Evolutionary conservation across 37 sponge, comb jelly and placozoan species (phyloP), one percentile per base, ranked within the genome.

Genomic region (Sycon ciliatum): DNA sequence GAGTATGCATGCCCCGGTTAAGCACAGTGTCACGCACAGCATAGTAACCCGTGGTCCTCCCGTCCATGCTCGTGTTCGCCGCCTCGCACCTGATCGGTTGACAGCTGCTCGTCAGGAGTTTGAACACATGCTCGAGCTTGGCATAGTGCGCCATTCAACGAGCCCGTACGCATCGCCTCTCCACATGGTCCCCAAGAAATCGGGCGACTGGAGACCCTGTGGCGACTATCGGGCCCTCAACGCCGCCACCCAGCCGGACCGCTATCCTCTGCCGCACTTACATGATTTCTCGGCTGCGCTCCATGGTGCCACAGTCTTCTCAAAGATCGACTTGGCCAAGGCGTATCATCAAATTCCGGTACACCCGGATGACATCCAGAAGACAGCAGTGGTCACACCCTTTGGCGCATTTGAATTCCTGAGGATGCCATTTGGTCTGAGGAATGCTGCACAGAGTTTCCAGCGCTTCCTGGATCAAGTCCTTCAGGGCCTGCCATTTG

Each of bases 1-100:
- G n/a, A n/a, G n/a, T n/a, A n/a, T n/a, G n/a, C n/a, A 67, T 27
- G 53, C 39, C 9, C 79, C 86, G 31, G 64, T 85, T 23, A n/a
- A n/a, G n/a, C n/a, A n/a, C n/a, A n/a, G n/a, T n/a, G n/a, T n/a
- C n/a, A n/a, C n/a, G n/a, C n/a, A n/a, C n/a, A n/a, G n/a, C n/a
- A n/a, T n/a, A n/a, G n/a, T n/a, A n/a, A n/a, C n/a, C n/a, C n/a
- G n/a, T n/a, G n/a, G n/a, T n/a, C n/a, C n/a, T n/a, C n/a, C n/a
- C n/a, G n/a, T n/a, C n/a, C n/a, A n/a, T n/a, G n/a, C n/a, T n/a
- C n/a, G n/a, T n/a, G n/a, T n/a, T n/a, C n/a, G n/a, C n/a, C n/a
- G n/a, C n/a, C n/a, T n/a, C n/a, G n/a, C n/a, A n/a, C n/a, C n/a
- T n/a, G n/a, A n/a, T n/a, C n/a, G n/a, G n/a, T n/a, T n/a, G n/a